Evolutionary conservation across 53 echinoderm and acorn worm genomes (phyloP), one percentile per base, ranked within the genome.

Genomic region (Actinopyga echinites): DNA sequence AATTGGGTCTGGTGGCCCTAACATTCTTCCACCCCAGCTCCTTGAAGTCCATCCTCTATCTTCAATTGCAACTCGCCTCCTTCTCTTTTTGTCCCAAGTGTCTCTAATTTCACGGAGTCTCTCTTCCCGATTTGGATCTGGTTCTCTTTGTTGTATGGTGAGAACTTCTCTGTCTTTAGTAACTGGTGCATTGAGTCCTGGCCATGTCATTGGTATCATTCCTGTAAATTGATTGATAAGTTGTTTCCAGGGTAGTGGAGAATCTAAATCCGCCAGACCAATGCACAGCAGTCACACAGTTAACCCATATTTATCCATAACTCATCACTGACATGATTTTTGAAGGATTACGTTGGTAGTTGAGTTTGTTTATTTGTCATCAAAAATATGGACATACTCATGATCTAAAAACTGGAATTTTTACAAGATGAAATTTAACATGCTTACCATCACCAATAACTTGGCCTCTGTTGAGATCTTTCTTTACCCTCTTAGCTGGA

Each of bases 41-140:
- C 86, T 90, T 35, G 97, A 93, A 29, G 97, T 96, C 97, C 97
- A 96, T 25, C 97, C 97, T 65, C 90, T 87, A 45, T 96, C 92
- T 64, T 96, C 97, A 0, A 85, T 82, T 28, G 92, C 83, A 64
- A 94, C 85, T 24, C 80, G 71, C 26, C 92, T 88, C 63, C 84
- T 87, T 75, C 82, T 86, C 82, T 89, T 90, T 83, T 92, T 96
- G 81, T 94, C 97, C 93, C 92, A 91, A 52, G 88, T 90, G 30
- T 86, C 75, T 42, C 93, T 73, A 32, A 96, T 92, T 79, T 59
- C 66, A 64, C 78, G 82, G 12, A 93, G 86, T 45, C 45, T 56
- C 54, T 91, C 92, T 73, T 92, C 97, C 43, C 83, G 82, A 71
- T 92, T 92, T 40, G 94, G 93, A 69, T 96, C 97, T 30, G 84